Percentiles rank a stretch among this genome's conserved stretches.
Conservation (phyloP, 2,797 vertebrate species). For the Mus caroli region DNA sequence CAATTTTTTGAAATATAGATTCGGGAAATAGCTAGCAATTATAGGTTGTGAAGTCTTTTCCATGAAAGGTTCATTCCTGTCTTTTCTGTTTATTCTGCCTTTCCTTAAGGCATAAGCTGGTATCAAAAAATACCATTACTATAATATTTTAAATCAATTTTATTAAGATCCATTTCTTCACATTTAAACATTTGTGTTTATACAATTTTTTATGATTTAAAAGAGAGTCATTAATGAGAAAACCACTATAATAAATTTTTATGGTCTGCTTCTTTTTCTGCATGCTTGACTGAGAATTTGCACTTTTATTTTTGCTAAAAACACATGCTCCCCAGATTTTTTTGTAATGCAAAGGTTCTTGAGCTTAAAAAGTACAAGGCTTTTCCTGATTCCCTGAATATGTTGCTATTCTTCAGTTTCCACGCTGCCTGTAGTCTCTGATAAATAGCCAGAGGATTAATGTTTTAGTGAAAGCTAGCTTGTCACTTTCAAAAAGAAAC, state of each 20-base stretch:
- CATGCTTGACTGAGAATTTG: neutral
- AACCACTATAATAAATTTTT: neutral
- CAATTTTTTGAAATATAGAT: neutral
- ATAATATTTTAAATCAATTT: slow-evolving; percentile 31
- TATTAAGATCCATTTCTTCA: slow-evolving; percentile 7
- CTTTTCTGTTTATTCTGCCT: neutral
- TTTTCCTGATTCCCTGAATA: slow-evolving; percentile 48
- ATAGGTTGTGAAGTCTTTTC: neutral
- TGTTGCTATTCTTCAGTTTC: slow-evolving; percentile 51
- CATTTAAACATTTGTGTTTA: neutral
- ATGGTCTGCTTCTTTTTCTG: neutral
- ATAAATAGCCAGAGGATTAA: slow-evolving; percentile 80
- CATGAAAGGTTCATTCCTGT: neutral
- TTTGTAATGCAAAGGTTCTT: slow-evolving; percentile 28
- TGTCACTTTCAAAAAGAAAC: slow-evolving; percentile 72
- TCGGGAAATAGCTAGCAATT: neutral
- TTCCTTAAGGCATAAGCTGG: neutral
- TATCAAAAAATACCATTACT: slow-evolving; percentile 1
- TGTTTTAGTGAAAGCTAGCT: slow-evolving; percentile 70
- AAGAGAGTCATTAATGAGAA: neutral
- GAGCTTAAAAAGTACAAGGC: slow-evolving; percentile 9
- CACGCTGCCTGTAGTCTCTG: slow-evolving; percentile 29
- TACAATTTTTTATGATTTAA: neutral
- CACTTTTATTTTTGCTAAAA: slow-evolving; percentile 39
- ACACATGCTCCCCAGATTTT: slow-evolving; percentile 36